Conservation (phyloP, 2,888 invertebrate species). For the Stenolophus ochropezus region DNA sequence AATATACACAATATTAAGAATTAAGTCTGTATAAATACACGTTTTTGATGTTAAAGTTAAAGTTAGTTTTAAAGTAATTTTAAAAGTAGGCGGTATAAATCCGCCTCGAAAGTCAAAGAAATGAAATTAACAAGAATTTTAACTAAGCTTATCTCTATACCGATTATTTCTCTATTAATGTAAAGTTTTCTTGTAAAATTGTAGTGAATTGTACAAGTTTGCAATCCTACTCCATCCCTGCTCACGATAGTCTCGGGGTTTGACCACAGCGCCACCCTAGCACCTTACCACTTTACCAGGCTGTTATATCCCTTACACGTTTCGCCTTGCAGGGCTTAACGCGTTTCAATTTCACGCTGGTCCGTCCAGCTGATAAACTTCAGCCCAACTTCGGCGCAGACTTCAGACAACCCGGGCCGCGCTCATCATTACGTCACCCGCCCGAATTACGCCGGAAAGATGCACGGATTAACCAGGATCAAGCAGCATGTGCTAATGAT, state of each 20-base stretch:
- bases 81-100: too few species aligned
- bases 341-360: constrained; percentile 37
- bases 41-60: too few species aligned
- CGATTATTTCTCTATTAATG: too few species aligned
- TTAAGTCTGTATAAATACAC: too few species aligned
- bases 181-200: too few species aligned
- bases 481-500: constrained; percentile 4
- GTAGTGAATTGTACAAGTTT: too few species aligned
- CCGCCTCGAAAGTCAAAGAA: too few species aligned
- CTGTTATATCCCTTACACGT: not conserved
- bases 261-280: not conserved
- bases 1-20: too few species aligned
- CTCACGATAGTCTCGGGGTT: not conserved
- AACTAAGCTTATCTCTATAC: too few species aligned
- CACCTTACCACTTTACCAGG: not conserved
- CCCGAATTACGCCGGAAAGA: not conserved
- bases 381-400: constrained; percentile 6
- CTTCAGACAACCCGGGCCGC: not conserved
- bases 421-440: constrained; percentile 8
- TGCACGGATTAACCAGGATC: not conserved
- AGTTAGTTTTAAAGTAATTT: too few species aligned
- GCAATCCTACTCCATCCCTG: not conserved
- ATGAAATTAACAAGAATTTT: too few species aligned
- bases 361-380: constrained; percentile 23
- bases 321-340: constrained; percentile 24